These are phyloP conservation scores for Drosophila kohkoa DNA, from an alignment of 1,140 invertebrate species.

Conservation along the genomic window DNA sequence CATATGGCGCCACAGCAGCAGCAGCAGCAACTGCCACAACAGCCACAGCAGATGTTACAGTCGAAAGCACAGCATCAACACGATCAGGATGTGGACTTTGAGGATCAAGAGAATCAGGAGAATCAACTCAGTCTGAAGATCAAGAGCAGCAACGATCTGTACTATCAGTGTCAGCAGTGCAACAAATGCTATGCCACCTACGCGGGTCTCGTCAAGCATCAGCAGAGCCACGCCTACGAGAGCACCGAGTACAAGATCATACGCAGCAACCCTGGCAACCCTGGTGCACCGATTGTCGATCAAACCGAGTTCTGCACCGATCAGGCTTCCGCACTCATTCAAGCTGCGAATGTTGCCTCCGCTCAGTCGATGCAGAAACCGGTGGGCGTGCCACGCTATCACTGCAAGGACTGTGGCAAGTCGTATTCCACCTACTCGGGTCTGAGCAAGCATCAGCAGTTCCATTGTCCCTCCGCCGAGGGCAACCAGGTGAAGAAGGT, in stretches of 20 bases:
- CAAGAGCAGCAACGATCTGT: slow-evolving; percentile 79
- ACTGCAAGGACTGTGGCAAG: slow-evolving; percentile 96
- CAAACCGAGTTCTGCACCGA: slow-evolving; percentile 79
- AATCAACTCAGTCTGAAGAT: slow-evolving; percentile 63
- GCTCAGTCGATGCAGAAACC: slow-evolving; percentile 80
- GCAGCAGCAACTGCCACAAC: slow-evolving; percentile 21
- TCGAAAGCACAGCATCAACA: background rate
- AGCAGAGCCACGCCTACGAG: slow-evolving; percentile 95
- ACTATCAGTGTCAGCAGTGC: slow-evolving; percentile 87
- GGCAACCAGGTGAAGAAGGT: slow-evolving; percentile 94
- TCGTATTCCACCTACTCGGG: slow-evolving; percentile 99
- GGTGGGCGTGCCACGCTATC: slow-evolving; percentile 88
- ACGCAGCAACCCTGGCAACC: slow-evolving; percentile 64
- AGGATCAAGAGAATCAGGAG: slow-evolving; percentile 45
- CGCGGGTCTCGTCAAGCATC: slow-evolving; percentile 97
- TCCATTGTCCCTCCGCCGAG: slow-evolving; percentile 95
- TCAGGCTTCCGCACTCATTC: slow-evolving; percentile 75
- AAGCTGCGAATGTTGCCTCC: slow-evolving; percentile 73
- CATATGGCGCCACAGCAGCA: slow-evolving; percentile 55
- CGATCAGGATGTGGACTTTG: slow-evolving; percentile 17
- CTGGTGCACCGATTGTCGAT: slow-evolving; percentile 59
- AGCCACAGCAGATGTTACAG: slow-evolving; percentile 10
- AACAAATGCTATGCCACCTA: slow-evolving; percentile 98
- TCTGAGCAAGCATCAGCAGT: slow-evolving; percentile 97
- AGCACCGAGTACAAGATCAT: slow-evolving; percentile 83